phyloP scores from a whole-genome alignment of 2,113 vertebrate species.

The Pedionomus torquatus region DNA sequence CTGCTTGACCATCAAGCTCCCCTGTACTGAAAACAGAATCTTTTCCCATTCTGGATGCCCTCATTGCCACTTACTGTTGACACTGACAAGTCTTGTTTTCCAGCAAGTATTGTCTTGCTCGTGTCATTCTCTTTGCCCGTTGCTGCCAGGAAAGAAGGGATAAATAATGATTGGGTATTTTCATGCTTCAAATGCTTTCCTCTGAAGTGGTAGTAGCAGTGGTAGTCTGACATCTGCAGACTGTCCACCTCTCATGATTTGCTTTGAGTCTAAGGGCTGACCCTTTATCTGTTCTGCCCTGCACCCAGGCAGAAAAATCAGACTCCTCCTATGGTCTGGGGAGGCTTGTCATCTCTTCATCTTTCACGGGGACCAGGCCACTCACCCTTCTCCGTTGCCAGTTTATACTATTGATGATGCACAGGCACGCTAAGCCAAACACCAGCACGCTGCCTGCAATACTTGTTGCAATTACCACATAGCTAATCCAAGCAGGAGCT shows the following conservation, averaged over 20 bases:
- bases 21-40: not conserved
- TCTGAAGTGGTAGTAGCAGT: not conserved
- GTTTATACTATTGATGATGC: not conserved
- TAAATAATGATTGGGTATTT: not conserved
- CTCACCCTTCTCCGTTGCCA: conserved; percentile 69
- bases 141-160: conserved; percentile 65
- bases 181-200: not conserved
- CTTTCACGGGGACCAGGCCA: not conserved
- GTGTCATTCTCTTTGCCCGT: conserved; percentile 60
- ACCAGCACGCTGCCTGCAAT: not conserved
- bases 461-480: not conserved
- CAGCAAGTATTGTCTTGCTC: conserved; percentile 70
- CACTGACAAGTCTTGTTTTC: conserved; percentile 80
- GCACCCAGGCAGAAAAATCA: not conserved
- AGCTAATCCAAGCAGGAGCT: not conserved
- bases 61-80: conserved; percentile 61
- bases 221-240: not conserved
- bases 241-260: not conserved
- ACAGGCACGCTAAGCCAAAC: not conserved
- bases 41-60: not conserved
- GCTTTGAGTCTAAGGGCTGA: not conserved
- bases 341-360: not conserved
- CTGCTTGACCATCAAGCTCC: fast-evolving
- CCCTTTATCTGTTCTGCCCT: not conserved
- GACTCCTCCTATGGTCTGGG: not conserved